Evolutionary conservation across 2,797 vertebrate genomes (phyloP).

Genomic region (Champsocephalus gunnari): DNA sequence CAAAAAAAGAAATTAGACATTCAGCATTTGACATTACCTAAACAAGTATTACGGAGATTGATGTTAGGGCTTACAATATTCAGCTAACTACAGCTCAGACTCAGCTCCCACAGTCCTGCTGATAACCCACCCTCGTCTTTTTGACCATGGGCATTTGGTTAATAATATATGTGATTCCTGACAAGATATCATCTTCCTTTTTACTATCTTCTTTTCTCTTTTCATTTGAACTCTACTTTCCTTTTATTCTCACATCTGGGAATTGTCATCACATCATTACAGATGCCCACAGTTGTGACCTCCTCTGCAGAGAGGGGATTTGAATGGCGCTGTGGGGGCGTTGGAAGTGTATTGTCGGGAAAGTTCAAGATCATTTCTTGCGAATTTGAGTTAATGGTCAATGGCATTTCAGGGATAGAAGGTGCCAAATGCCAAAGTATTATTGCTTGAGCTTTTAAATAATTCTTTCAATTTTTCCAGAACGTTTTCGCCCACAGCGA

Average conservation of each 20-base stretch:
- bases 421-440: not conserved
- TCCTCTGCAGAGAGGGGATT: constrained; percentile 31
- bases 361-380: not conserved
- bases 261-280: constrained; percentile 29
- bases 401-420: not conserved
- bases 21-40: constrained; percentile 1
- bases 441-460: not conserved
- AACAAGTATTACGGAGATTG: not conserved
- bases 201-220: constrained; percentile 20
- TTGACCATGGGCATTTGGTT: constrained; percentile 70
- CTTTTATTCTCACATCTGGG: constrained; percentile 28
- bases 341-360: constrained; percentile 9
- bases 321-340: not conserved
- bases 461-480: not conserved
- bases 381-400: constrained; percentile 11
- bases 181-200: constrained; percentile 53
- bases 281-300: constrained; percentile 27
- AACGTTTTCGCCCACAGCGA: not conserved
- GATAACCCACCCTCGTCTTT: constrained; percentile 72
- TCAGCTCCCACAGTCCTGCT: constrained; percentile 28
- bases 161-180: constrained; percentile 73
- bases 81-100: not conserved
- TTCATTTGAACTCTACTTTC: constrained; percentile 18
- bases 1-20: not conserved
- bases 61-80: constrained; percentile 2